These are phyloP conservation scores for Mastomys coucha DNA, from an alignment of 2,113 vertebrate genomes.

Conservation along the genomic window DNA sequence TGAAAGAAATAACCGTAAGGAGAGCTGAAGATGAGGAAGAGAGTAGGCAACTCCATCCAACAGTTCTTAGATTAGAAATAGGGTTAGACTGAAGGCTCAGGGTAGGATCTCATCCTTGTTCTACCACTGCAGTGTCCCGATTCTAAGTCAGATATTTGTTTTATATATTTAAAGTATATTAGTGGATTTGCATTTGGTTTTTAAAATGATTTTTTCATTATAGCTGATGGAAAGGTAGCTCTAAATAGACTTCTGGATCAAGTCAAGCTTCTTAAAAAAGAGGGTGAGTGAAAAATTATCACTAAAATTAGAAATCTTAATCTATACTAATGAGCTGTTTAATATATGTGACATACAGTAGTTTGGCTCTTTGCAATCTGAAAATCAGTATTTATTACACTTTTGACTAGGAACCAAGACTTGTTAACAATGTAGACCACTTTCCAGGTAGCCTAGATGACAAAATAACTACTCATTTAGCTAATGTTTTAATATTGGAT, in stretches of 20 bases:
- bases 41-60: neutral
- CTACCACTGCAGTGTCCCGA: neutral
- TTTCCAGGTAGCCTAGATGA: neutral
- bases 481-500: neutral
- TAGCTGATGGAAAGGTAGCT: neutral
- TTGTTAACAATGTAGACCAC: neutral
- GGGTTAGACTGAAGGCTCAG: too few species aligned
- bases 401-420: neutral
- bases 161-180: neutral
- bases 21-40: neutral
- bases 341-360: neutral
- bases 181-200: conserved; percentile 1
- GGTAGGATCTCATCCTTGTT: neutral
- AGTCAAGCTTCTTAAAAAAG: neutral
- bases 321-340: neutral
- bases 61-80: neutral
- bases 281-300: neutral
- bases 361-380: neutral
- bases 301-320: conserved; percentile 17
- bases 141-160: neutral
- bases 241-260: conserved; percentile 21
- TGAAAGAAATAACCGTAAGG: neutral
- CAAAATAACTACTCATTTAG: neutral
- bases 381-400: neutral
- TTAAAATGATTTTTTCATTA: conserved; percentile 23